Evolutionary conservation across 2,113 vertebrate genomes (phyloP).

Genomic region (Myocastor coypus): DNA sequence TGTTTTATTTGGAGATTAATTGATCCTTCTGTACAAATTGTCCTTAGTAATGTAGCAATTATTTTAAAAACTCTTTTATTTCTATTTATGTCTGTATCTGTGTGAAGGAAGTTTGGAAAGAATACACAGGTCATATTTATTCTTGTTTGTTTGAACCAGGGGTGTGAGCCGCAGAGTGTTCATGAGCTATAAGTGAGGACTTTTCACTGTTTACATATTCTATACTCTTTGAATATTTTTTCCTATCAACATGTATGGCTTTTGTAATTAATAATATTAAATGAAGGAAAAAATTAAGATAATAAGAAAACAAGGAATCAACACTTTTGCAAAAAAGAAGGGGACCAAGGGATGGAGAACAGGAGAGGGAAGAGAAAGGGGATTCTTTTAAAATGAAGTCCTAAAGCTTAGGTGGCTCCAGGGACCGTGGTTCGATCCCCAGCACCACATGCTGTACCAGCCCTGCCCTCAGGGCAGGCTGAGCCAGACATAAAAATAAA

Average conservation of each 20-base stretch:
- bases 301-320: background rate
- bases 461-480: no score
- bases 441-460: no score
- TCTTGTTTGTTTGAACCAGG: background rate
- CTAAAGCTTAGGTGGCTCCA: no score
- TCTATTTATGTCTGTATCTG: background rate
- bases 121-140: background rate
- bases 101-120: conserved; percentile 8
- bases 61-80: background rate
- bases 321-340: background rate
- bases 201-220: background rate
- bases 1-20: background rate
- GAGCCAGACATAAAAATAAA: no score
- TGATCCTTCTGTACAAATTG: conserved; percentile 33
- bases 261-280: conserved; percentile 12
- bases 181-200: background rate
- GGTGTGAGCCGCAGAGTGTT: background rate
- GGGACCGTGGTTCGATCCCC: no score
- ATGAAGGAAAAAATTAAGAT: background rate
- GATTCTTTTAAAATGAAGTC: conserved; percentile 12
- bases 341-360: background rate
- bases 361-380: background rate
- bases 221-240: background rate
- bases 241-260: background rate
- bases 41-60: conserved; percentile 1